Percentiles rank a stretch among this genome's conserved stretches.
phyloP scores from a whole-genome alignment of 2,113 vertebrate species.

The Mohoua ochrocephala region DNA sequence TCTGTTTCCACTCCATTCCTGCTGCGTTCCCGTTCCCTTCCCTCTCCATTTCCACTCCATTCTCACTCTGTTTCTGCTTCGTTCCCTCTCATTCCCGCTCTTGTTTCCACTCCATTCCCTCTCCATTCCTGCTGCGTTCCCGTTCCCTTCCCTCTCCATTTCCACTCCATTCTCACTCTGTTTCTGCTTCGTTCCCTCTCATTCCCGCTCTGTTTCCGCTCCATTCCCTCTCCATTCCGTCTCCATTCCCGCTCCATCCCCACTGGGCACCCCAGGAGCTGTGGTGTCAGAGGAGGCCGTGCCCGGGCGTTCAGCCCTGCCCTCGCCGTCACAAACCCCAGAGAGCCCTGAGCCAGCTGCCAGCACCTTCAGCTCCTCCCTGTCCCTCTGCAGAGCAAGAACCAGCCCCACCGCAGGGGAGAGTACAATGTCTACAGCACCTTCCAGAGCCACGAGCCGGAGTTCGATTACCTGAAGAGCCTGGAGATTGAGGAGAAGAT shows the following conservation, averaged over 20 bases:
- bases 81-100: background rate
- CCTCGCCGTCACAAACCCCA: fast-evolving
- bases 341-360: background rate
- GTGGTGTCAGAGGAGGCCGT: background rate
- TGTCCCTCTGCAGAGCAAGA: conserved; percentile 82
- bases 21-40: background rate
- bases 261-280: fast-evolving
- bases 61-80: background rate
- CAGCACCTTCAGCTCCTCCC: background rate
- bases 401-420: conserved; percentile 89
- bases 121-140: too few relatives aligned
- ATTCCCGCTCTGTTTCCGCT: too few relatives aligned
- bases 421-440: conserved; percentile 99
- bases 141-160: too few relatives aligned
- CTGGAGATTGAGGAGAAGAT: conserved; percentile 98
- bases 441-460: conserved; percentile 97
- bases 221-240: too few relatives aligned
- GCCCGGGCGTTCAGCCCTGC: background rate
- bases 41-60: background rate
- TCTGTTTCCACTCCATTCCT: background rate
- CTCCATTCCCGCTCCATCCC: fast-evolving
- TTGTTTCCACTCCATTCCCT: background rate
- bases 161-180: too few relatives aligned
- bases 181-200: too few relatives aligned
- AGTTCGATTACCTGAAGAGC: conserved; percentile 99